phyloP scores from a whole-genome alignment of 2,888 invertebrate species.

The Himalopsyche japonica region DNA sequence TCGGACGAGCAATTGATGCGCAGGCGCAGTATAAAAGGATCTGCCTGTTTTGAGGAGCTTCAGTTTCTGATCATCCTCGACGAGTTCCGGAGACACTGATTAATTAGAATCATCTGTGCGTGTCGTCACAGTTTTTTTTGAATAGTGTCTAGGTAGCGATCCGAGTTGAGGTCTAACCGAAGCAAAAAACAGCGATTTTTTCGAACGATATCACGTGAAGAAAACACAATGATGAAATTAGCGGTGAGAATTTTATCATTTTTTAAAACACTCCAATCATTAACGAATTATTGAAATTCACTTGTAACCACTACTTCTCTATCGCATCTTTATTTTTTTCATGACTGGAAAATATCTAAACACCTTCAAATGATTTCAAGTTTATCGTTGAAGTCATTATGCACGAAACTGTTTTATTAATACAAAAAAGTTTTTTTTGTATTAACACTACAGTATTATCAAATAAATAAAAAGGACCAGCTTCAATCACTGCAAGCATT shows the following conservation, averaged over 20 bases:
- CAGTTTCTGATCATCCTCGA: background rate
- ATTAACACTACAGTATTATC: no score
- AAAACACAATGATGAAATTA: background rate
- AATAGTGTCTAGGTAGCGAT: background rate
- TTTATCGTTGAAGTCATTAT: no score
- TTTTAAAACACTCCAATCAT: no score
- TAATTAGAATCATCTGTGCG: background rate
- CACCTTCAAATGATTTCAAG: no score
- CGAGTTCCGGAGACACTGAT: background rate
- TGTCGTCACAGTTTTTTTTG: background rate
- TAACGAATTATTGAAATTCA: no score
- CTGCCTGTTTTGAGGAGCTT: background rate
- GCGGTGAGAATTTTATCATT: background rate
- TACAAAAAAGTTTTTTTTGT: no score
- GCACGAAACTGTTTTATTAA: no score
- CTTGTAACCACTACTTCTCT: no score
- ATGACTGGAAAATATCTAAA: no score
- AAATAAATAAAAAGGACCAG: no score
- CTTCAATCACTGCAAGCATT: no score
- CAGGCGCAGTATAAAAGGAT: background rate
- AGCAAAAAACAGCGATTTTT: background rate
- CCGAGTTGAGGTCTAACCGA: background rate
- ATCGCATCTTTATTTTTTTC: no score
- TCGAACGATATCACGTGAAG: background rate
- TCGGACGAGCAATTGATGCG: background rate